A percentile compares a stretch with the other conserved stretches of the same genome.
Evolutionary conservation across 2,113 vertebrate genomes (phyloP).

Genomic region (Zosterops japonicus): DNA sequence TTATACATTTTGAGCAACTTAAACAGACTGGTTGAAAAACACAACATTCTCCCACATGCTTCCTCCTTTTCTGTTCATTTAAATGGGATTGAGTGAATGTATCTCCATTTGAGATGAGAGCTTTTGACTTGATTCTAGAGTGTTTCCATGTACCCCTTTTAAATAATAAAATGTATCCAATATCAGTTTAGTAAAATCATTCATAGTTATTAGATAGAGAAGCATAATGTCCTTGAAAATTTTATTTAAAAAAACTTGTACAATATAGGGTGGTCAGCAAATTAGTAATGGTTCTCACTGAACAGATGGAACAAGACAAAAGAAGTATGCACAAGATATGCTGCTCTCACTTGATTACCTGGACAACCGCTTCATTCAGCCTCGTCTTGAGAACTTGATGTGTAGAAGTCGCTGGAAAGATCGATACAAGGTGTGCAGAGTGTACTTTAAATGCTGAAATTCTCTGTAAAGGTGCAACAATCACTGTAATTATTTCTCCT

Average conservation of each 20-base stretch:
- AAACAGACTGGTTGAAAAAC: not conserved
- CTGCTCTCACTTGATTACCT: conserved; percentile 78
- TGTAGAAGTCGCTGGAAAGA: conserved; percentile 83
- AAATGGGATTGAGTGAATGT: not conserved
- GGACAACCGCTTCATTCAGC: conserved; percentile 79
- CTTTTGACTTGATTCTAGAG: not conserved
- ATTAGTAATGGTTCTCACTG: not conserved
- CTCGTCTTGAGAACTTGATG: conserved; percentile 79
- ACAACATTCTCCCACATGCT: accelerated
- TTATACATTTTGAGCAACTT: not conserved
- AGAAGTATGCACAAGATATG: conserved; percentile 81
- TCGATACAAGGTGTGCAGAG: conserved; percentile 77
- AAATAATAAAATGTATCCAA: not conserved
- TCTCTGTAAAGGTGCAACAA: not conserved
- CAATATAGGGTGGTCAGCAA: not conserved
- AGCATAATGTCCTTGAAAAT: not conserved
- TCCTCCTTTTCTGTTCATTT: not conserved
- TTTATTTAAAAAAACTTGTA: not conserved
- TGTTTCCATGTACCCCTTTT: not conserved
- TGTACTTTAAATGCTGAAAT: not conserved
- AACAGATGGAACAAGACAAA: conserved; percentile 78
- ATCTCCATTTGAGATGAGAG: not conserved
- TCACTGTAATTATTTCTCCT: not conserved
- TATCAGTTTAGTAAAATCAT: not conserved
- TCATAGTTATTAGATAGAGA: not conserved